A percentile compares a stretch with the other conserved stretches of the same genome.
phyloP scores from a whole-genome alignment of 2,797 vertebrate species.

The Chrysocyon brachyurus region DNA sequence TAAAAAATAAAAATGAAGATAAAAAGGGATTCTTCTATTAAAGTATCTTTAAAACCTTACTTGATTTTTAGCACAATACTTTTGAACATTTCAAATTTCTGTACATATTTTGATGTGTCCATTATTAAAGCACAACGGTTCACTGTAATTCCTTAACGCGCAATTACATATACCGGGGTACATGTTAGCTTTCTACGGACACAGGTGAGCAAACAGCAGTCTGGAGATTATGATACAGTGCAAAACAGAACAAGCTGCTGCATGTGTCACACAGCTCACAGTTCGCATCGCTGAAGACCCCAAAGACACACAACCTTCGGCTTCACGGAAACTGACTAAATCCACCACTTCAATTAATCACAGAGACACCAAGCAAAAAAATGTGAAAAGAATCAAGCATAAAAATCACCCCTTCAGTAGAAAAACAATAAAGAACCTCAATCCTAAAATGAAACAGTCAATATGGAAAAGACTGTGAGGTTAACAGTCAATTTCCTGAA shows the following conservation, averaged over 20 bases:
- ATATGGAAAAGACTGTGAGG: not conserved
- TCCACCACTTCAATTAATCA: not conserved
- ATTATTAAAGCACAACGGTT: not conserved
- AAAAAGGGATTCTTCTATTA: slow-evolving; percentile 15
- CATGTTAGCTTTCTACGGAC: not conserved
- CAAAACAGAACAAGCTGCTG: not conserved
- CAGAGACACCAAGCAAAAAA: not conserved
- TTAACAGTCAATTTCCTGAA: not conserved
- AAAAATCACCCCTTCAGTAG: not conserved
- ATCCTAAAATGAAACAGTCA: not conserved
- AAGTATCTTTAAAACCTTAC: slow-evolving; percentile 2
- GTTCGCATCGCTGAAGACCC: not conserved
- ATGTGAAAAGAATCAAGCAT: not conserved
- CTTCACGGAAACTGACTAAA: not conserved
- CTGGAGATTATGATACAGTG: not conserved
- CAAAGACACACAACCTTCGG: not conserved
- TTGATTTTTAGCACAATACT: not conserved
- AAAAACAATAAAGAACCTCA: slow-evolving; percentile 22
- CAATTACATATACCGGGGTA: not conserved
- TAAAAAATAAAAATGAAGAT: slow-evolving; percentile 16
- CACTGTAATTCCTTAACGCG: not conserved
- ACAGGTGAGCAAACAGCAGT: not conserved
- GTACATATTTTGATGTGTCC: not conserved
- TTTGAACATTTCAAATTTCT: slow-evolving; percentile 21
- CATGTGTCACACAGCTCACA: not conserved